phyloP scores from a whole-genome alignment of 2,113 vertebrate genomes.

The Leptocoma aspasia region DNA sequence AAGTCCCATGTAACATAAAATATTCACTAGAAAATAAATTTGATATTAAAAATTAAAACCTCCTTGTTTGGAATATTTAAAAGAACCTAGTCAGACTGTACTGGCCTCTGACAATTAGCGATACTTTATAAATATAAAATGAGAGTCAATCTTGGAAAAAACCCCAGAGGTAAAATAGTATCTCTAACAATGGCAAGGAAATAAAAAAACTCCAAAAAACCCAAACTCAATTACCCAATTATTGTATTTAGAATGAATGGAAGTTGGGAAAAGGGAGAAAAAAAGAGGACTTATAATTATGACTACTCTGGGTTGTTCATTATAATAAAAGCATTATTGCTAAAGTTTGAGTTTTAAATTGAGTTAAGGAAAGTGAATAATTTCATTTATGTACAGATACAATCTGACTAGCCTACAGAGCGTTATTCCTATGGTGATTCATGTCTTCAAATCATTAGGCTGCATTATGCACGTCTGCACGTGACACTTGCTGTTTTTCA shows the following conservation, averaged over 20 bases:
- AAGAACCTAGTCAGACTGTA: not conserved
- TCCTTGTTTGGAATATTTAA: not conserved
- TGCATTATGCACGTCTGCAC: rapidly evolving
- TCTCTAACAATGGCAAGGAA: not conserved
- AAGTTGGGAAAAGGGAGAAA: not conserved
- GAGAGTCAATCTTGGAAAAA: not conserved
- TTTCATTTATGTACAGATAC: not conserved
- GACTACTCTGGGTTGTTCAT: not conserved
- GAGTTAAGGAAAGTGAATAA: not conserved
- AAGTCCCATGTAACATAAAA: not conserved
- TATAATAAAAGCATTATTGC: not conserved
- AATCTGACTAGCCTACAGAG: not conserved
- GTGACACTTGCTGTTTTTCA: not conserved
- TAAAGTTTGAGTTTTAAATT: not conserved
- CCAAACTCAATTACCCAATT: not conserved
- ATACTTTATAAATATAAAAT: not conserved
- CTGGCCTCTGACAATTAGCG: not conserved
- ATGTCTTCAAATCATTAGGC: not conserved
- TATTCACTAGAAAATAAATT: not conserved
- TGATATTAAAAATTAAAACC: not conserved
- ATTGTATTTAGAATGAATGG: not conserved
- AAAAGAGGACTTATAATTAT: not conserved
- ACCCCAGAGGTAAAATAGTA: not conserved
- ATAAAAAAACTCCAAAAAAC: not conserved
- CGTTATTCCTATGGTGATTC: not conserved